Conservation (phyloP, 1,140 invertebrate species). For the Ooceraea biroi region DNA sequence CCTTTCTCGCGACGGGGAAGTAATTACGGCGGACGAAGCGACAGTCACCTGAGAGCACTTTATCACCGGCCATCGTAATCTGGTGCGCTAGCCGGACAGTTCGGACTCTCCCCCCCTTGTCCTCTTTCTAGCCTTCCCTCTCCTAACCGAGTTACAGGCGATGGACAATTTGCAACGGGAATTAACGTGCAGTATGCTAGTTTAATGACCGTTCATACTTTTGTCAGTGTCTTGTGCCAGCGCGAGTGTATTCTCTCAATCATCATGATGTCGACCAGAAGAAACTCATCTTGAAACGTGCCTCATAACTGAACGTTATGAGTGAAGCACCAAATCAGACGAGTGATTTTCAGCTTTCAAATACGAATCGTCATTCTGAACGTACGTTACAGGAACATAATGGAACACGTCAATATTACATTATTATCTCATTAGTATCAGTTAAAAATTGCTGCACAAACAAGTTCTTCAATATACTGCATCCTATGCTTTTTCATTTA, state of each 20-base stretch:
- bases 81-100: slow-evolving; percentile 26
- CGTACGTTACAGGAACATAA: too few relatives aligned
- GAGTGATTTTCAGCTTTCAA: too few relatives aligned
- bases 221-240: slow-evolving; percentile 31
- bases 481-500: too few relatives aligned
- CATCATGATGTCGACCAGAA: too few relatives aligned
- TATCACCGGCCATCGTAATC: slow-evolving; percentile 70
- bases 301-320: too few relatives aligned
- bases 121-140: background rate
- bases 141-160: slow-evolving; percentile 35
- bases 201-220: slow-evolving; percentile 52
- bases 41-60: slow-evolving; percentile 66
- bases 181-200: slow-evolving; percentile 32
- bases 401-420: too few relatives aligned
- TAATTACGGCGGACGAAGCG: slow-evolving; percentile 66
- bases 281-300: too few relatives aligned
- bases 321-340: too few relatives aligned
- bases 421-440: too few relatives aligned
- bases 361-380: too few relatives aligned
- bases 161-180: slow-evolving; percentile 58
- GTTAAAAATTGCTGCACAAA: too few relatives aligned
- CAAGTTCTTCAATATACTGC: too few relatives aligned
- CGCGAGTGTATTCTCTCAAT: background rate
- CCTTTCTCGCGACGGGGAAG: slow-evolving; percentile 61
- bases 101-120: background rate